Conservation (phyloP, 2,113 vertebrate genomes). For the Pluvialis apricaria region DNA sequence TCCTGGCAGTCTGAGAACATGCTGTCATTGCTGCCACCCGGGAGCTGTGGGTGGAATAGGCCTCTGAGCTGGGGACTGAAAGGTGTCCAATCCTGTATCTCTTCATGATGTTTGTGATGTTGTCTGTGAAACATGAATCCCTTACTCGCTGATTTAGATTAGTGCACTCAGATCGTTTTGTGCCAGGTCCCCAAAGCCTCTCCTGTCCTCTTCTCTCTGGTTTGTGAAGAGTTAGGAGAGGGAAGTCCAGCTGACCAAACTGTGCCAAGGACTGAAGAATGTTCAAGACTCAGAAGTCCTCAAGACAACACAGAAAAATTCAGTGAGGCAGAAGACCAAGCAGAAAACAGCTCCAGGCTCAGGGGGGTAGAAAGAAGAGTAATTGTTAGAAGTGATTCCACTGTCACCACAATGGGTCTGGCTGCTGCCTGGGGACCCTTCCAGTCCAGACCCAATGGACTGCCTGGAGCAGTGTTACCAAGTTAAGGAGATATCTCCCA, state of each 20-base stretch:
- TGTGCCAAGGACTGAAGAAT: neutral
- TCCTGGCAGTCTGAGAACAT: neutral
- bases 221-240: neutral
- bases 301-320: neutral
- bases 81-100: neutral
- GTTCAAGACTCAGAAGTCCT: neutral
- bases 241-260: neutral
- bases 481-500: neutral
- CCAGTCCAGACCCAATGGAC: neutral
- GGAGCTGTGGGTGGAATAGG: neutral
- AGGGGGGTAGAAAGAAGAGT: neutral
- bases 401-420: neutral
- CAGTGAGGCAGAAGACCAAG: neutral
- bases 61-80: neutral
- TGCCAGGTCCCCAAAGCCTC: neutral
- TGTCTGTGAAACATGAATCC: neutral
- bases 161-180: neutral
- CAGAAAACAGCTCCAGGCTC: neutral
- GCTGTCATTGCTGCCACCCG: neutral
- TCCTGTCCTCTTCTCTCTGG: neutral
- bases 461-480: neutral
- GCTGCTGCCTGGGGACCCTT: neutral
- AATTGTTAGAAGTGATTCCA: neutral
- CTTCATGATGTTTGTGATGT: neutral
- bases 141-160: neutral